These are phyloP conservation scores for Seira musarum DNA, from an alignment of 2,888 invertebrate genomes.

Conservation along the genomic window DNA sequence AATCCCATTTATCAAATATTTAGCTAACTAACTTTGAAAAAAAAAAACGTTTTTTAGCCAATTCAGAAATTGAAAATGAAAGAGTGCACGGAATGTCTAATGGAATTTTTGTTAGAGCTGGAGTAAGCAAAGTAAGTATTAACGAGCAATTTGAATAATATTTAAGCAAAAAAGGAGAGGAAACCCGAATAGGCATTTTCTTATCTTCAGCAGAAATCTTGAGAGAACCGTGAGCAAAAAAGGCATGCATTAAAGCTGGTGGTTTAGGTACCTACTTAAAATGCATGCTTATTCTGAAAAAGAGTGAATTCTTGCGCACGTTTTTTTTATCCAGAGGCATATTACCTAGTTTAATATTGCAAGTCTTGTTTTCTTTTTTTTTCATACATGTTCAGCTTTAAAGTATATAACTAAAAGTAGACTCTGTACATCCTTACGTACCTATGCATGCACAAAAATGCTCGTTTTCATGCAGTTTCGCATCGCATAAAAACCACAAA, in stretches of 20 bases:
- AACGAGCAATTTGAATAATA: not conserved
- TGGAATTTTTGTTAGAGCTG: not conserved
- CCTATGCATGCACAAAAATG: not conserved
- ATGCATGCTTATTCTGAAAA: constrained; percentile 36
- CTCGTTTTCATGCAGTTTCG: not conserved
- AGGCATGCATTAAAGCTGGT: not conserved
- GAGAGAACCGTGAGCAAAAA: not conserved
- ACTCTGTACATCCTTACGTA: not conserved
- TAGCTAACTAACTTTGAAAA: no score
- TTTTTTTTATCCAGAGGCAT: constrained; percentile 41
- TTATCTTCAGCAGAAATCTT: not conserved
- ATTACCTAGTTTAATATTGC: not conserved
- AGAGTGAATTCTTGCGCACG: constrained; percentile 45
- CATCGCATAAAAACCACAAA: not conserved
- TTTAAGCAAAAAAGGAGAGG: constrained; percentile 4
- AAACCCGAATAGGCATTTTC: constrained; percentile 1
- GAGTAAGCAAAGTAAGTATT: not conserved
- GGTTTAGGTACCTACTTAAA: constrained; percentile 52
- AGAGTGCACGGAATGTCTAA: not conserved
- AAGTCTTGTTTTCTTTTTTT: not conserved
- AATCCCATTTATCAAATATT: no score
- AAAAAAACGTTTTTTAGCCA: no score
- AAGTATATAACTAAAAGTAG: not conserved
- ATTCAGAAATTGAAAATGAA: not conserved
- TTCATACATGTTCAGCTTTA: not conserved